phyloP scores from a whole-genome alignment of 2,888 invertebrate species.

The Syrphus vitripennis region DNA sequence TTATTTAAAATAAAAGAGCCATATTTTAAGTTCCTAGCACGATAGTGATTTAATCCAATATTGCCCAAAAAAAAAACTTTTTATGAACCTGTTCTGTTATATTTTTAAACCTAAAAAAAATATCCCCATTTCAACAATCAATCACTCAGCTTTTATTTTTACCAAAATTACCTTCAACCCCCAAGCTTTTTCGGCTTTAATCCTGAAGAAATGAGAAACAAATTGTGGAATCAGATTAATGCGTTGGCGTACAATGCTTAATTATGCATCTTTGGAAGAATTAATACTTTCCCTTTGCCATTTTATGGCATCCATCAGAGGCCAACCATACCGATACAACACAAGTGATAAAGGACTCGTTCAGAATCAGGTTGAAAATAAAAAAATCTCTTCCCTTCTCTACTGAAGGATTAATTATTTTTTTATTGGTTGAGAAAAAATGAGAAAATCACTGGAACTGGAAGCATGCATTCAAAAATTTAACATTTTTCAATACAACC shows the following conservation, averaged over 20 bases:
- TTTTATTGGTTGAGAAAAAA: neutral
- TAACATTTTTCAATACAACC: neutral
- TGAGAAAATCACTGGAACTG: neutral
- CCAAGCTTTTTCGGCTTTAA: neutral
- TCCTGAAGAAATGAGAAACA: neutral
- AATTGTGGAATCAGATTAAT: neutral
- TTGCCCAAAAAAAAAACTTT: too few species aligned
- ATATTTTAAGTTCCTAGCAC: too few species aligned
- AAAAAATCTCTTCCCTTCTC: neutral
- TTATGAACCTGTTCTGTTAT: too few species aligned
- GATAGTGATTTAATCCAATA: too few species aligned
- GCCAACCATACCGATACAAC: neutral
- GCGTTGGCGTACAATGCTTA: neutral
- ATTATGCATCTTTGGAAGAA: neutral
- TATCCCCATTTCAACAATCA: neutral
- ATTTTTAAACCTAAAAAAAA: too few species aligned
- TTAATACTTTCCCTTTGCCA: neutral
- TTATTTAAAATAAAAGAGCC: too few species aligned
- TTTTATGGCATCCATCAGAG: neutral
- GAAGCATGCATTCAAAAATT: neutral
- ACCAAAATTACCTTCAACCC: neutral
- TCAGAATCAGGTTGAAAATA: neutral
- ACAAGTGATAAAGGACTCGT: neutral
- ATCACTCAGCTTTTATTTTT: neutral
- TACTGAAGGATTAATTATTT: neutral